A percentile compares a stretch with the other conserved stretches of the same genome.
Evolutionary conservation across 2,797 vertebrate species (phyloP).

Genomic region (Gastrophryne carolinensis): DNA sequence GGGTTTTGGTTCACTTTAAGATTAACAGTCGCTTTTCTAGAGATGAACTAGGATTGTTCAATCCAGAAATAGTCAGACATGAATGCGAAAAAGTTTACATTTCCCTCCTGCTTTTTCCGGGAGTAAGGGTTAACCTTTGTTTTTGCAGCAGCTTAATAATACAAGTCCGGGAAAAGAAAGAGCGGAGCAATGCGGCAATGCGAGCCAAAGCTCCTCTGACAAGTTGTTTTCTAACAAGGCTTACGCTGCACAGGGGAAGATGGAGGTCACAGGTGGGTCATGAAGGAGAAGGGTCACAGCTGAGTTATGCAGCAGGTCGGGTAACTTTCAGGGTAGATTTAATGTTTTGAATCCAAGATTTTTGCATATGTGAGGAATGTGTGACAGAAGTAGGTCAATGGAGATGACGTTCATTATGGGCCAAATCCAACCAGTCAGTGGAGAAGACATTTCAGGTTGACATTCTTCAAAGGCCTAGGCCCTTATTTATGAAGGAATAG

Average conservation of each 20-base stretch:
- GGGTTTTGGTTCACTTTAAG: too few species aligned
- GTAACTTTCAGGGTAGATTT: conserved; percentile 7
- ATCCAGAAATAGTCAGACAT: background rate
- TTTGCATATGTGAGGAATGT: too few species aligned
- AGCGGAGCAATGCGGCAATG: conserved; percentile 33
- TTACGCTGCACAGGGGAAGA: conserved; percentile 33
- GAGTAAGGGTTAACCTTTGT: conserved; percentile 1
- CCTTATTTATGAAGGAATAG: too few species aligned
- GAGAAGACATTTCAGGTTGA: too few species aligned
- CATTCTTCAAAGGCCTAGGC: too few species aligned
- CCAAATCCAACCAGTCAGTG: too few species aligned
- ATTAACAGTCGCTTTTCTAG: too few species aligned
- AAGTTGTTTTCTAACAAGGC: conserved; percentile 33
- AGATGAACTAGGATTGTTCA: background rate
- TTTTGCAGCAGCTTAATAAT: conserved; percentile 58
- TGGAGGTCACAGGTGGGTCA: conserved; percentile 38
- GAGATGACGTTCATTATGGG: too few species aligned
- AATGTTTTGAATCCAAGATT: background rate
- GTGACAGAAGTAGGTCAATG: too few species aligned
- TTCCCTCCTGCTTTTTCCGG: background rate
- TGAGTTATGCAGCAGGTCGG: conserved; percentile 15
- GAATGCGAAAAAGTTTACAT: background rate
- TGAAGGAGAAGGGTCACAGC: conserved; percentile 22
- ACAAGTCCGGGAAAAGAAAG: conserved; percentile 46
- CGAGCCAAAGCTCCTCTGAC: conserved; percentile 42